Evolutionary conservation across 2,797 vertebrate genomes (phyloP).

Genomic region (Cygnus olor): DNA sequence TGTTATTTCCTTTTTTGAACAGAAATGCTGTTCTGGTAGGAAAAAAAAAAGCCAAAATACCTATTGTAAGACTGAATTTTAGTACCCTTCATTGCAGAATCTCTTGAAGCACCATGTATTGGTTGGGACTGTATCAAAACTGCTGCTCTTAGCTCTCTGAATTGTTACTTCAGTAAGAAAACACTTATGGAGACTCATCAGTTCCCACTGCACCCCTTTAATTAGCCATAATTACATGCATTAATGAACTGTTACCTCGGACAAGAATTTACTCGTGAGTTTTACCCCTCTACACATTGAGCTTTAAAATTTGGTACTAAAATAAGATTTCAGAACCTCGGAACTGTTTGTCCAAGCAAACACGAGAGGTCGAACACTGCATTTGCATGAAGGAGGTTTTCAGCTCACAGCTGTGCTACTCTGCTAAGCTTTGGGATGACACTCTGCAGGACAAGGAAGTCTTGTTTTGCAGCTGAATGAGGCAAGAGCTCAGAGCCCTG

Average conservation of each 20-base stretch:
- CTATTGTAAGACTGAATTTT: background rate
- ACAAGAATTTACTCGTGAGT: background rate
- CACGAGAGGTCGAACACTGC: background rate
- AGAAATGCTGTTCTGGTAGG: background rate
- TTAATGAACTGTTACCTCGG: background rate
- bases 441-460: background rate
- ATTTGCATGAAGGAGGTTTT: background rate
- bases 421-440: background rate
- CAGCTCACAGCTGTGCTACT: conserved; percentile 15
- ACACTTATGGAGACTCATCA: background rate
- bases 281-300: background rate
- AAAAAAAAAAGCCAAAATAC: background rate
- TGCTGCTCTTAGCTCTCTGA: background rate
- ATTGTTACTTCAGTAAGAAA: background rate
- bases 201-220: background rate
- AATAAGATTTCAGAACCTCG: background rate
- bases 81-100: background rate
- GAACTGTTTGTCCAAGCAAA: background rate
- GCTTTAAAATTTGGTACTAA: background rate
- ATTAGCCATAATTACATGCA: background rate
- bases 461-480: conserved; percentile 17
- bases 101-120: background rate
- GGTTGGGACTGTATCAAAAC: background rate
- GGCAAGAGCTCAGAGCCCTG: background rate
- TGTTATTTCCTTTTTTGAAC: background rate